These are phyloP conservation scores for Stomatorhinus walkeri DNA, from an alignment of 2,797 vertebrate species.

Conservation along the genomic window DNA sequence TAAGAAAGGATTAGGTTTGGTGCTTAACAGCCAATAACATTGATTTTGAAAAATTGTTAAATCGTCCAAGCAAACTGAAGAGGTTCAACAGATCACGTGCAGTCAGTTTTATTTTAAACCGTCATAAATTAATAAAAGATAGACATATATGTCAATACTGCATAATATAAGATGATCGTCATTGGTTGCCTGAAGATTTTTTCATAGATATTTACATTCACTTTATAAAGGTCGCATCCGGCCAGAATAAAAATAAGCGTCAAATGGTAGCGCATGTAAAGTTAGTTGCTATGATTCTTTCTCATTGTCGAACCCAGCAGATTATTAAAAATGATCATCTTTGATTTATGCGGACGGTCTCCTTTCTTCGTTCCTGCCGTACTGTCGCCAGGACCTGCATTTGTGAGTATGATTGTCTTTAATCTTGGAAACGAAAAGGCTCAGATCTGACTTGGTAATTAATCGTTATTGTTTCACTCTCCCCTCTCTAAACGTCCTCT, in stretches of 20 bases:
- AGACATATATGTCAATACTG: background rate
- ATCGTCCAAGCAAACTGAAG: background rate
- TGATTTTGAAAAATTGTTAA: background rate
- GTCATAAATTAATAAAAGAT: background rate
- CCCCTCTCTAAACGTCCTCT: conserved; percentile 1
- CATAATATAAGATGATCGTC: background rate
- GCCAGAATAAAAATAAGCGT: background rate
- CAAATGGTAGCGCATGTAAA: background rate
- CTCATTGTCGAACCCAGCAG: background rate
- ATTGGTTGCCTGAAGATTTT: background rate
- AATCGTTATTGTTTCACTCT: background rate
- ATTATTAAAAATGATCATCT: background rate
- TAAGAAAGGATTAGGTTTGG: background rate
- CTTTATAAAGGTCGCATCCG: background rate
- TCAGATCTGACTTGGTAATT: conserved; percentile 11
- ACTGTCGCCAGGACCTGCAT: background rate
- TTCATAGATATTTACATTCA: background rate
- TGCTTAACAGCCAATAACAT: background rate
- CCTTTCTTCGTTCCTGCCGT: background rate
- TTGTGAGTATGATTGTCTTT: background rate
- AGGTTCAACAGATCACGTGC: background rate
- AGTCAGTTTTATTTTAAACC: background rate
- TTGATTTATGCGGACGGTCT: background rate
- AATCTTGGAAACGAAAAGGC: background rate
- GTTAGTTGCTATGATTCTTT: background rate